Conservation (phyloP, 92 coral and sea anemone genomes). For the Metridium senile region DNA sequence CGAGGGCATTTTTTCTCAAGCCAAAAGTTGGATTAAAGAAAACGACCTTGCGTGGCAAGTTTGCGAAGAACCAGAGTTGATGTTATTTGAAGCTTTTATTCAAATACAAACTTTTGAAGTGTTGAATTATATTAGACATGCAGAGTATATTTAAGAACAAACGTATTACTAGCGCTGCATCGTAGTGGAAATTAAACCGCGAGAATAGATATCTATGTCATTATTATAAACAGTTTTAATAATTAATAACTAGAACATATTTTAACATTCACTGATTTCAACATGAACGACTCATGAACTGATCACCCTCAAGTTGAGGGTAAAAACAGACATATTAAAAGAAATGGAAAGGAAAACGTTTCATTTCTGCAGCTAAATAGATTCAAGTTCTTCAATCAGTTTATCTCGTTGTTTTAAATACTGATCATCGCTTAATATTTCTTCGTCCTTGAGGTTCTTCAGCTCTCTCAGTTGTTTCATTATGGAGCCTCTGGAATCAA, state of each 20-base stretch:
- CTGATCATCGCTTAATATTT: neutral
- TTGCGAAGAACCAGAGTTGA: slow-evolving; percentile 21
- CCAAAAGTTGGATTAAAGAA: slow-evolving; percentile 43
- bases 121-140: slow-evolving; percentile 28
- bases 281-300: no score
- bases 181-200: no score
- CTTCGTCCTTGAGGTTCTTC: neutral
- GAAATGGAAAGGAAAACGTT: neutral
- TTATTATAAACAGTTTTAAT: no score
- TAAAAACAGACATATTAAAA: no score
- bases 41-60: slow-evolving; percentile 14
- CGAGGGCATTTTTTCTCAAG: slow-evolving; percentile 47
- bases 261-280: no score
- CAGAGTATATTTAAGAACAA: slow-evolving; percentile 22
- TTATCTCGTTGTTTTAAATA: neutral
- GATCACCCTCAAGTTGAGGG: no score
- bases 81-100: slow-evolving; percentile 41
- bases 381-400: neutral
- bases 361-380: neutral
- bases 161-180: no score
- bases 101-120: slow-evolving; percentile 13
- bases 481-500: neutral
- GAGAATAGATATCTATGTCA: no score
- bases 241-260: no score
- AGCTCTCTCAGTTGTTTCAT: neutral